Evolutionary conservation across 2,888 invertebrate genomes (phyloP).

Genomic region (Helleia helle): DNA sequence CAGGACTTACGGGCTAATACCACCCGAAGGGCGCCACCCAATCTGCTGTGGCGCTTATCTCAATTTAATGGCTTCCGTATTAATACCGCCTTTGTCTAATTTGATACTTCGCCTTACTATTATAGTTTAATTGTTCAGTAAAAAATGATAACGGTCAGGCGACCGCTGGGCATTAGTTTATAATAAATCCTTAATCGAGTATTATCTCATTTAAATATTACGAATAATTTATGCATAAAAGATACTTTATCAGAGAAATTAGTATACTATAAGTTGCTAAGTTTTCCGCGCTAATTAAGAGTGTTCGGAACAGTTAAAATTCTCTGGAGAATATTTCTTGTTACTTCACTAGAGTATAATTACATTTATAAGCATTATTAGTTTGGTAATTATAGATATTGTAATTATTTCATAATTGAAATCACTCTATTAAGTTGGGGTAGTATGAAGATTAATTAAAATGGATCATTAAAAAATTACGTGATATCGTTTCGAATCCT

Average conservation of each 20-base stretch:
- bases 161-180: neutral
- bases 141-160: slow-evolving; percentile 43
- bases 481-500: too few species aligned
- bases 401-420: too few species aligned
- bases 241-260: neutral
- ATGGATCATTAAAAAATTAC: too few species aligned
- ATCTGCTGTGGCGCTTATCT: slow-evolving; percentile 69
- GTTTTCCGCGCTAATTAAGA: neutral
- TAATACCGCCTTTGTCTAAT: slow-evolving; percentile 72
- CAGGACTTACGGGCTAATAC: slow-evolving; percentile 67
- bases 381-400: too few species aligned
- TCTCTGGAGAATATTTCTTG: neutral
- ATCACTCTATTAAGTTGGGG: too few species aligned
- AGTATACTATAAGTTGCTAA: neutral
- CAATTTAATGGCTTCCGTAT: slow-evolving; percentile 72
- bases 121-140: slow-evolving; percentile 64
- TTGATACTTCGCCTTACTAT: slow-evolving; percentile 47
- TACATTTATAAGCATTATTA: neutral
- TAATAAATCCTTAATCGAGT: too few species aligned
- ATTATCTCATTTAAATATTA: too few species aligned
- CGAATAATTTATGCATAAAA: too few species aligned
- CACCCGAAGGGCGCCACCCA: slow-evolving; percentile 65
- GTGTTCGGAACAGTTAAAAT: neutral
- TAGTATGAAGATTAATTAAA: too few species aligned
- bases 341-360: neutral